Conservation (phyloP, 2,888 invertebrate species). For the Notodonta ziczac region DNA sequence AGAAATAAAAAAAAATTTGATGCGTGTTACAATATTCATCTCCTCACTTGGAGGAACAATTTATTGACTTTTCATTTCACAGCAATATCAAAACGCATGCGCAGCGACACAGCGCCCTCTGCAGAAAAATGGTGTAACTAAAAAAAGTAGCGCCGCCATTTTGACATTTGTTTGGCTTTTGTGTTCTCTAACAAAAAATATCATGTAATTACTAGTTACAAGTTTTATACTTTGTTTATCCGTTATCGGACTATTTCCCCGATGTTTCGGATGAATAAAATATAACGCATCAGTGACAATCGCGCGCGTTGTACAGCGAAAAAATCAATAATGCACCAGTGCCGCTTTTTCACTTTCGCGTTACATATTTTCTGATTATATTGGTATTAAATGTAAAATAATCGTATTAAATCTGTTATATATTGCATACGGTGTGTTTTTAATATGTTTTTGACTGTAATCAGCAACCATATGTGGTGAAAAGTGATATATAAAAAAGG, state of each 20-base stretch:
- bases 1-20: no score
- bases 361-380: slow-evolving; percentile 54
- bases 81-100: slow-evolving; percentile 73
- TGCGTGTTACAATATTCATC: not conserved
- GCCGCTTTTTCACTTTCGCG: slow-evolving; percentile 79
- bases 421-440: slow-evolving; percentile 31
- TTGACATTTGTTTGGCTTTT: slow-evolving; percentile 85
- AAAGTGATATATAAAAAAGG: slow-evolving; percentile 70
- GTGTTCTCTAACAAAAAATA: slow-evolving; percentile 69
- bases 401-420: slow-evolving; percentile 23
- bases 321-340: slow-evolving; percentile 75
- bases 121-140: slow-evolving; percentile 47
- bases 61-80: slow-evolving; percentile 54
- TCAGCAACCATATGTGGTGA: slow-evolving; percentile 37
- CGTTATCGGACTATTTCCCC: slow-evolving; percentile 43
- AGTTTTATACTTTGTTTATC: slow-evolving; percentile 51
- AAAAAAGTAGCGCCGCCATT: slow-evolving; percentile 79
- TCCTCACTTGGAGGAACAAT: not conserved
- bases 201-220: slow-evolving; percentile 62
- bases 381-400: slow-evolving; percentile 31
- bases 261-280: slow-evolving; percentile 44
- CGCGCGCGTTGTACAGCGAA: slow-evolving; percentile 54
- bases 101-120: slow-evolving; percentile 68
- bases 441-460: slow-evolving; percentile 23
- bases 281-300: slow-evolving; percentile 50